phyloP scores from a whole-genome alignment of 2,113 vertebrate genomes.

The Tricholaema leucomelas region DNA sequence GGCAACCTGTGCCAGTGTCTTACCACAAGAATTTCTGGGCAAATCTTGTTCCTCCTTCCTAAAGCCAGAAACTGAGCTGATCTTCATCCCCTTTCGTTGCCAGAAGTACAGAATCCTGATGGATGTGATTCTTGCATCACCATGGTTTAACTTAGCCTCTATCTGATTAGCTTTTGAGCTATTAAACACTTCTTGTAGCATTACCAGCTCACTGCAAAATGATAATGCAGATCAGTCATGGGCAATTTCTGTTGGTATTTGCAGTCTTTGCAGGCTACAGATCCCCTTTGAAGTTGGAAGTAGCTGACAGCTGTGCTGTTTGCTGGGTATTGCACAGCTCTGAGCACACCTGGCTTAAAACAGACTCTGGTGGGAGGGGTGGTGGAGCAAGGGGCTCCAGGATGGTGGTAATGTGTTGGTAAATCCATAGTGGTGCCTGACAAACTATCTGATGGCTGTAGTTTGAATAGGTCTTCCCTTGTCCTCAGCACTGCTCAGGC shows the following conservation, averaged over 20 bases:
- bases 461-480: not conserved
- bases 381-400: not conserved
- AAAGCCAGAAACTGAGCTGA: not conserved
- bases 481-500: too few relatives aligned
- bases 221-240: constrained; percentile 16
- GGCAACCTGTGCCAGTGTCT: too few relatives aligned
- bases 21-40: constrained; percentile 15
- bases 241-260: not conserved
- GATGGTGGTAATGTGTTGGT: not conserved
- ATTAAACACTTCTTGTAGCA: constrained; percentile 23
- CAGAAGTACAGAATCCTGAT: not conserved
- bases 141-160: constrained; percentile 18
- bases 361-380: too few relatives aligned
- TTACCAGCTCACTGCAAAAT: constrained; percentile 22
- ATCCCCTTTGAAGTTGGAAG: not conserved
- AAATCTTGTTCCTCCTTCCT: not conserved
- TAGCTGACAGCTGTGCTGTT: not conserved
- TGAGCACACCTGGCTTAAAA: not conserved
- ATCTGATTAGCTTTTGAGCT: constrained; percentile 16
- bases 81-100: not conserved
- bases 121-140: not conserved
- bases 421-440: not conserved
- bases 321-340: not conserved
- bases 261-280: not conserved
- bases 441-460: not conserved